Evolutionary conservation across 2,888 invertebrate species (phyloP).

Genomic region (Conomelus anceps): DNA sequence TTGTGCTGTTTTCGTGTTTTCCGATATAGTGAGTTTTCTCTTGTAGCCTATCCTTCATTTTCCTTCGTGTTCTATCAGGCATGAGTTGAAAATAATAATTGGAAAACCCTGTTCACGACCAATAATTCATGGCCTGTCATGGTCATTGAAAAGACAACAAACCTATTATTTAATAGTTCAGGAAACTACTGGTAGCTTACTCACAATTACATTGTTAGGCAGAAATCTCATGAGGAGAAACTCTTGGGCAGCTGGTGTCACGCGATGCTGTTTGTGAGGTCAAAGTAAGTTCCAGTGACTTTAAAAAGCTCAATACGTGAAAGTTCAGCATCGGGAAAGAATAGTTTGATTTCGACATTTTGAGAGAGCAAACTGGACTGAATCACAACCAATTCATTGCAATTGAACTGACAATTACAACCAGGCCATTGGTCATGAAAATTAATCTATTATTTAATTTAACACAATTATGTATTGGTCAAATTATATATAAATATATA

Average conservation of each 20-base stretch:
- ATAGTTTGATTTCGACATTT: neutral
- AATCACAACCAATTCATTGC: too few species aligned
- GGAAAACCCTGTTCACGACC: neutral
- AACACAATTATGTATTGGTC: too few species aligned
- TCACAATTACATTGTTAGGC: neutral
- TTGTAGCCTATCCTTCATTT: too few species aligned
- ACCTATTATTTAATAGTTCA: neutral
- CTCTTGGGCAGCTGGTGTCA: neutral
- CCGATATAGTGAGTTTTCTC: too few species aligned
- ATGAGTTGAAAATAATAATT: neutral
- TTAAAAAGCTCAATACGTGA: neutral
- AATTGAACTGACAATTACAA: too few species aligned
- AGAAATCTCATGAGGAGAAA: neutral
- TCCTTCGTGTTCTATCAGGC: neutral
- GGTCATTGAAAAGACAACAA: neutral
- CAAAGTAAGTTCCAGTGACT: neutral
- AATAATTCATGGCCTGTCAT: neutral
- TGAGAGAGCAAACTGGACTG: neutral
- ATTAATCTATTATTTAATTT: too few species aligned
- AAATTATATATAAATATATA: too few species aligned
- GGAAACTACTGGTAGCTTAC: neutral
- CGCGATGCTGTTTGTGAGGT: neutral
- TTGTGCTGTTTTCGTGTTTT: too few species aligned
- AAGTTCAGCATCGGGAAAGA: neutral
- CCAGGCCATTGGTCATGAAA: too few species aligned